phyloP scores from a whole-genome alignment of 2,113 vertebrate species.

The Prunella fulvescens region DNA sequence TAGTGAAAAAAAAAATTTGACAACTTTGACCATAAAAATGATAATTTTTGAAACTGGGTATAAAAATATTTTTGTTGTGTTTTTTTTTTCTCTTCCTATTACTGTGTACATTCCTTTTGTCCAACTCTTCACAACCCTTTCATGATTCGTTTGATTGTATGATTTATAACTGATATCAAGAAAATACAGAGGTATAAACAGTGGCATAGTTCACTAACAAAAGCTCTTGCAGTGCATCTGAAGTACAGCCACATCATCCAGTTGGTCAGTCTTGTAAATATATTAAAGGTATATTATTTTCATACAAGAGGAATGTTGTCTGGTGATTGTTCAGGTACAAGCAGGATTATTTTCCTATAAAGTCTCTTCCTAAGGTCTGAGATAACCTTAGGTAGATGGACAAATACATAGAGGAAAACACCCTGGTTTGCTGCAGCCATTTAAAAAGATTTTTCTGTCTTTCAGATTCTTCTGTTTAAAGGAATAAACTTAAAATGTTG shows the following conservation, averaged over 20 bases:
- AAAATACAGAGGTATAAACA: not conserved
- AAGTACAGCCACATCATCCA: constrained; percentile 45
- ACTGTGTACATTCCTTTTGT: constrained; percentile 46
- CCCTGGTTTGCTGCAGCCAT: not conserved
- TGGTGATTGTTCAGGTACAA: constrained; percentile 24
- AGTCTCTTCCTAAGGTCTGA: not conserved
- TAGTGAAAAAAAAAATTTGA: not conserved
- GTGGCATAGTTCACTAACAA: not conserved
- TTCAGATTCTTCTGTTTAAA: not conserved
- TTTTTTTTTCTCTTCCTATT: not conserved
- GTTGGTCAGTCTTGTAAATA: constrained; percentile 51
- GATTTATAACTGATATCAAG: constrained; percentile 1
- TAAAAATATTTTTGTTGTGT: not conserved
- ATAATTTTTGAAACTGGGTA: not conserved
- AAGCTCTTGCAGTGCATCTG: not conserved
- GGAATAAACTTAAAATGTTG: not conserved
- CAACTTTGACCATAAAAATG: not conserved
- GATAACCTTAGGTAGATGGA: not conserved
- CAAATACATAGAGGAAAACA: not conserved
- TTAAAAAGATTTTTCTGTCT: not conserved
- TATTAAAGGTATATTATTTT: constrained; percentile 66
- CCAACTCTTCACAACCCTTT: not conserved
- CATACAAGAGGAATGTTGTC: constrained; percentile 53
- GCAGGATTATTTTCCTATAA: not conserved
- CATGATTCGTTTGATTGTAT: not conserved